These are phyloP conservation scores for Narcine bancroftii DNA, from an alignment of 2,113 vertebrate genomes.

Conservation along the genomic window DNA sequence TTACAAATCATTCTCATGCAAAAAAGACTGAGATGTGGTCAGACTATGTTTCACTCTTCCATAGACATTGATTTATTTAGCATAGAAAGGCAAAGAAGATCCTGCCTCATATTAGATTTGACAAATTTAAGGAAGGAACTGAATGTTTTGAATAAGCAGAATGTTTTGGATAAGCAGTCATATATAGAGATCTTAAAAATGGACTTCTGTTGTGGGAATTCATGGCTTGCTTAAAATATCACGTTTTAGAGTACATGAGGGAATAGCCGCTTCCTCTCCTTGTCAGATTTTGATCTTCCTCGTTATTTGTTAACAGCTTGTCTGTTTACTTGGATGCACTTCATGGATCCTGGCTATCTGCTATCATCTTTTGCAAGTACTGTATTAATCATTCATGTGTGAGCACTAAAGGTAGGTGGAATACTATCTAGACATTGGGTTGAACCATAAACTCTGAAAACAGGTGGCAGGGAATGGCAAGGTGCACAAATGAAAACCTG, in stretches of 20 bases:
- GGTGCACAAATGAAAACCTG: not conserved
- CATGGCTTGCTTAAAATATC: not conserved
- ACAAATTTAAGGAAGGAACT: not conserved
- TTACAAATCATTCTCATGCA: not conserved
- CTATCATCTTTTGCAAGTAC: not conserved
- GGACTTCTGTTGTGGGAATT: not conserved
- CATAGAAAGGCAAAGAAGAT: not conserved
- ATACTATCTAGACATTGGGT: not conserved
- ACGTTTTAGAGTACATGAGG: not conserved
- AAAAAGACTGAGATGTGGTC: not conserved
- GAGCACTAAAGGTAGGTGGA: not conserved
- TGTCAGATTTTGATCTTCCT: not conserved
- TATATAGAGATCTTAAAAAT: not conserved
- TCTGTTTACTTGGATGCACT: not conserved
- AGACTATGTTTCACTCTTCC: not conserved
- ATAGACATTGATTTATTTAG: not conserved
- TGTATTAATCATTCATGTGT: not conserved
- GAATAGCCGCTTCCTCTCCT: not conserved
- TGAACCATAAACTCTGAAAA: not conserved
- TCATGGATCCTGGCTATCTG: not conserved
- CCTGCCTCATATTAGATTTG: not conserved
- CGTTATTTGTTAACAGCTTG: too few species aligned
- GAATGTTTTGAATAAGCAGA: constrained; percentile 19
- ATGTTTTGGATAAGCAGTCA: not conserved
- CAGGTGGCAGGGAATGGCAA: not conserved